Evolutionary conservation across 2,113 vertebrate genomes (phyloP), one percentile per base, ranked within the genome.

Genomic region (Cephalopholis sonnerati): DNA sequence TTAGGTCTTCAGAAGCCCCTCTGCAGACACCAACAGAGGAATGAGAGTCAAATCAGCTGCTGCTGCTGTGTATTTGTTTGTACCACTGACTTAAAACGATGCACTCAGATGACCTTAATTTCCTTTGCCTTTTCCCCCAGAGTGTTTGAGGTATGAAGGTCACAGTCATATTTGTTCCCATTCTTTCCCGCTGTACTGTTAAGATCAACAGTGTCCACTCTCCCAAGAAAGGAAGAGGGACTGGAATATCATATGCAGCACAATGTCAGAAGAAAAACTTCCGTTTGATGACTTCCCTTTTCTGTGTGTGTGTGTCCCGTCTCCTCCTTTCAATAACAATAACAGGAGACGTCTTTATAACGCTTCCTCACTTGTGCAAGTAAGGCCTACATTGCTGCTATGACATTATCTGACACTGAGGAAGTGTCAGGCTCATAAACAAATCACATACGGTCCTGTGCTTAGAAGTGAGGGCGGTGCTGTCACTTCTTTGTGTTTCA

Each of bases 301-400:
- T 70, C 36, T 69, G 24, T 74, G 63, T 66, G 50, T 9, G 24
- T 39, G 61, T 76, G 64, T 76, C 64, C 63, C 36, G 13, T 76
- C 74, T 89, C 70, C 87, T 89, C 79, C 87, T 81, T 83, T 79
- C 54, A 57, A 82, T 78, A 92, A 91, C 87, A 92, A 92, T 69
- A 91, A 87, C 79, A 91, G 79, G 69, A 82, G 74, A 85, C 53
- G 73, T 70, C 63, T 22, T 24, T 2, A 39, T 27, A 53, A 57
- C 8, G 4, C 63, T 77, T 84, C 74, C 76, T 73, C 5, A 6
- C 68, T 25, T n/a, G 27, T 50, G 12, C 18, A 2, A 70, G 73
- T 18, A 48, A 20, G 24, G 57, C 61, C 4, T 39, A 22, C 16
- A 4, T 11, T 3, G 25, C 65, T 54, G 72, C 29, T 29, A 0